Conservation (phyloP, 2,888 invertebrate species). For the Nephrotoma flavescens region DNA sequence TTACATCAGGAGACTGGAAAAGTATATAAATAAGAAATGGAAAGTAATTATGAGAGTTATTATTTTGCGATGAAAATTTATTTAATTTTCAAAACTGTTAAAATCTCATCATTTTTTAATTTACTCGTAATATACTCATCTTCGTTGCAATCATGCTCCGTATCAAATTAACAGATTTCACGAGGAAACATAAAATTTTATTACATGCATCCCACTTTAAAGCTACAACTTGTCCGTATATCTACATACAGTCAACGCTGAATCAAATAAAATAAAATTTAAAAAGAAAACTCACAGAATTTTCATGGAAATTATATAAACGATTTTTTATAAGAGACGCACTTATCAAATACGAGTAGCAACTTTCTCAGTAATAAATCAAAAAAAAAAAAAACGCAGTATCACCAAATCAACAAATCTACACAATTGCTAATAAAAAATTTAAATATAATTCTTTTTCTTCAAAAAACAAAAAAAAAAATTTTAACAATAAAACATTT, state of each 20-base stretch:
- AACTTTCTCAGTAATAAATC: not conserved
- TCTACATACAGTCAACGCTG: not conserved
- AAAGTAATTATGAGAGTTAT: not conserved
- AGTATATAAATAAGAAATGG: not conserved
- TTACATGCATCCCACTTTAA: not conserved
- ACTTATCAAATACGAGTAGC: not conserved
- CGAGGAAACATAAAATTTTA: not conserved
- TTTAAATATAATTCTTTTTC: not conserved
- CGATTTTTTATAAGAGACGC: not conserved
- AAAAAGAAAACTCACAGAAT: not conserved
- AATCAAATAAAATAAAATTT: not conserved
- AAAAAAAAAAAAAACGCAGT: not conserved
- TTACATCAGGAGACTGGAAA: not conserved
- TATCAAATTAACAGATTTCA: too few relatives aligned
- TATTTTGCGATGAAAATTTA: not conserved
- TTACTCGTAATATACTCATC: too few relatives aligned
- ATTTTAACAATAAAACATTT: not conserved
- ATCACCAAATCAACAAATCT: not conserved
- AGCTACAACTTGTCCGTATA: not conserved
- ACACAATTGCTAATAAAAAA: not conserved
- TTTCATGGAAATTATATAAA: not conserved
- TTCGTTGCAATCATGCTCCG: too few relatives aligned
- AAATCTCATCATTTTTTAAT: too few relatives aligned
- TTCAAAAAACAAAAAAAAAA: not conserved
- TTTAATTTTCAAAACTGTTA: not conserved